Base-by-base conservation (phyloP, 2,113 vertebrate species). In the Tursiops truncatus region DNA sequence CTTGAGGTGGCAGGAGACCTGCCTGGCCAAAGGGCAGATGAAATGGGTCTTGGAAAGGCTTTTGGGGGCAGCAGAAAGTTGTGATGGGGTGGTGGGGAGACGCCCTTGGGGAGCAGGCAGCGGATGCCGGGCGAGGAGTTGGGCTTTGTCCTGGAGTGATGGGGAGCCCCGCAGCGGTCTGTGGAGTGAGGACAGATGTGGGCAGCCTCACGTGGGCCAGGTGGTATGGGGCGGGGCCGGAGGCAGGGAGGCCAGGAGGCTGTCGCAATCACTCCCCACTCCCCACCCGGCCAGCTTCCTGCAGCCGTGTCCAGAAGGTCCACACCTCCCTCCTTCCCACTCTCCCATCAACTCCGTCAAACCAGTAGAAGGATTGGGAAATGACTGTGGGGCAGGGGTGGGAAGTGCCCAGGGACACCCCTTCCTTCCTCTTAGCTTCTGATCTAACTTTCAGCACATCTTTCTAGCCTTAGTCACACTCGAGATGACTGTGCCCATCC, bases 391-490 rank as follows among this genome's bases (percentile, higher is more conserved):
- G 90, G 17, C 79, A 36, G 53, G 81, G 87, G 67, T 31, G 92
- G 84, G 92, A 65, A 44, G 76, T 18, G 74, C 14, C 0, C 1
- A 73, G 38, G 95, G 97, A 89, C 96, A 97, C 91, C 96, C 89
- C 79, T 92, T 97, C 83, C 96, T 96, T 95, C 96, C 89, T 95
- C 94, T 98, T 95, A 97, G 92, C 98, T 97, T 98, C 76, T 44
- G 13, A 3, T 89, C 90, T 85, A 95, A 97, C 97, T 98, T 97
- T 96, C 96, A 33, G 94, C 33, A 50, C 96, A 89, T 97, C 65
- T 88, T 85, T 96, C 4, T 20, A 68, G 50, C 58, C 36, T 98
- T 89, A 97, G 96, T 98, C 97, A 96, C 2, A 26, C 18, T 25
- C 0, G 12, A 89, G 93, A 60, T 41, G 60, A 77, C n/a, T 41